These are phyloP conservation scores for Podarcis muralis DNA, from an alignment of 2,113 vertebrate species.

Conservation along the genomic window DNA sequence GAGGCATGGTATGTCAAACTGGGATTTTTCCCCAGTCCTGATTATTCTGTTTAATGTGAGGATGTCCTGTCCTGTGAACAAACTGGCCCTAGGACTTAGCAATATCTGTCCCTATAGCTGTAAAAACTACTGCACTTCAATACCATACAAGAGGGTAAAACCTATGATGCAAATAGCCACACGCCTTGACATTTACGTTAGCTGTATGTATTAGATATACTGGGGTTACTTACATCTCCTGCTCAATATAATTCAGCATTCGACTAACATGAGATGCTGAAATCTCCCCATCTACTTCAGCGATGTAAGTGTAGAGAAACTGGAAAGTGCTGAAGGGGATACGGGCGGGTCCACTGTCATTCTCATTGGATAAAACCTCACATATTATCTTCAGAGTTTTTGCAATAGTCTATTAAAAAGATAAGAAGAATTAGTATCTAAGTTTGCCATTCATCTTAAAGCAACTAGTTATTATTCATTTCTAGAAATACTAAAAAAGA, in stretches of 20 bases:
- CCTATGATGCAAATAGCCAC: neutral
- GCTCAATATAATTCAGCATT: slow-evolving; percentile 74
- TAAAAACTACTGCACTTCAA: neutral
- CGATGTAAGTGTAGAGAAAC: slow-evolving; percentile 74
- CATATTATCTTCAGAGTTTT: slow-evolving; percentile 73
- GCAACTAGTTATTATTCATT: neutral
- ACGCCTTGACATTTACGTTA: neutral
- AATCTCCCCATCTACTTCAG: slow-evolving; percentile 72
- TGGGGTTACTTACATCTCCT: slow-evolving; percentile 69
- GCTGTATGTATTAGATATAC: neutral
- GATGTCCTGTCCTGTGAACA: neutral
- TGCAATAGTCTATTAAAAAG: slow-evolving; percentile 69
- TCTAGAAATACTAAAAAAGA: neutral
- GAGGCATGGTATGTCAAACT: neutral
- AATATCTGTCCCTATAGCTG: neutral
- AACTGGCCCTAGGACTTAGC: too few species aligned
- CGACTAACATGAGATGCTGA: slow-evolving; percentile 68
- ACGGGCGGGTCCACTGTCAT: slow-evolving; percentile 54
- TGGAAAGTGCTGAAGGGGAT: slow-evolving; percentile 73
- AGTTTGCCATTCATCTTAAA: neutral
- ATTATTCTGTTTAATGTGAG: neutral
- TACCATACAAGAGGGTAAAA: neutral
- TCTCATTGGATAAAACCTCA: slow-evolving; percentile 68
- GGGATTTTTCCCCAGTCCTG: neutral
- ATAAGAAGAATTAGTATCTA: neutral